Conservation (phyloP, 2,797 vertebrate species). For the Myotis vivesi region DNA sequence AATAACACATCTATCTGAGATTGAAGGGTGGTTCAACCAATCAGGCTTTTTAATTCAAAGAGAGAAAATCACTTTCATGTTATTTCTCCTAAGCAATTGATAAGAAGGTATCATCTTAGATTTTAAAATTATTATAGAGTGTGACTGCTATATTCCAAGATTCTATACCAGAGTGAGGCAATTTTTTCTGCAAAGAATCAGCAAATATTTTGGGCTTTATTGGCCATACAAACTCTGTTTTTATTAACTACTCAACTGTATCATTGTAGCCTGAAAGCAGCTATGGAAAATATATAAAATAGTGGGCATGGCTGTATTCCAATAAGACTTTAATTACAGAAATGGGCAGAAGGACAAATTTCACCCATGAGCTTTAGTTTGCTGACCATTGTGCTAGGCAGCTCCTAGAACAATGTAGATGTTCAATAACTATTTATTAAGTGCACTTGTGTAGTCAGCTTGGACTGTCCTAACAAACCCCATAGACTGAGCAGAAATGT, state of each 20-base stretch:
- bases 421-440: not conserved
- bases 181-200: not conserved
- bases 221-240: not conserved
- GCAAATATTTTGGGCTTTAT: not conserved
- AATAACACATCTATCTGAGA: not conserved
- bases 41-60: not conserved
- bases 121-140: not conserved
- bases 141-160: not conserved
- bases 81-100: not conserved
- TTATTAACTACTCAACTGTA: not conserved
- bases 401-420: not conserved
- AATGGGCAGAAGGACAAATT: not conserved
- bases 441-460: not conserved
- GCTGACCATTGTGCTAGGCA: not conserved
- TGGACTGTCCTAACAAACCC: not conserved
- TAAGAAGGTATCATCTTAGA: slow-evolving; percentile 6
- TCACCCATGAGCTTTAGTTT: not conserved
- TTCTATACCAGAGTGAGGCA: not conserved
- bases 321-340: slow-evolving; percentile 1
- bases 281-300: not conserved
- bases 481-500: not conserved
- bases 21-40: not conserved
- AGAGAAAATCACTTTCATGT: not conserved
- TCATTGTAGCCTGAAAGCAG: not conserved
- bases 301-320: not conserved